A percentile compares a stretch with the other conserved stretches of the same genome.
Evolutionary conservation across 2,797 vertebrate species (phyloP).

Genomic region (Sebastes aleutianus): DNA sequence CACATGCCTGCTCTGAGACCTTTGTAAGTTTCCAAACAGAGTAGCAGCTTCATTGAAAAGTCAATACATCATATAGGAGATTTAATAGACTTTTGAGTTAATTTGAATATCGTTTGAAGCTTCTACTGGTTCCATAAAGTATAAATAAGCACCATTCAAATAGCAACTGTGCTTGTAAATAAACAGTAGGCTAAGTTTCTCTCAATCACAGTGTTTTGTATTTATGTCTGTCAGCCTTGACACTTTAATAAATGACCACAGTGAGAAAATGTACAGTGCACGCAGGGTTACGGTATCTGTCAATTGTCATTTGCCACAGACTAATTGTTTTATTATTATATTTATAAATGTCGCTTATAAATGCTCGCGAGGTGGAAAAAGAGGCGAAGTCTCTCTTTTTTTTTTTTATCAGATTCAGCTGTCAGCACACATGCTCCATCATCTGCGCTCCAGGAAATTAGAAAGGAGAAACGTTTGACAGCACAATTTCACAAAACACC

Average conservation of each 20-base stretch:
- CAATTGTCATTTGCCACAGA: constrained; percentile 64
- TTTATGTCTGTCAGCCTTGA: constrained; percentile 37
- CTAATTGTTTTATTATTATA: constrained; percentile 79
- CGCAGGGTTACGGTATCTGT: constrained; percentile 62
- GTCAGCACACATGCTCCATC: constrained; percentile 76
- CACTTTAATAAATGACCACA: constrained; percentile 62
- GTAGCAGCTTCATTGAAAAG: constrained; percentile 13
- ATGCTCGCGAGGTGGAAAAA: constrained; percentile 39
- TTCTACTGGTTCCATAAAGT: neutral
- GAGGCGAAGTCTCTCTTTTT: constrained; percentile 32
- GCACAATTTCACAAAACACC: constrained; percentile 83
- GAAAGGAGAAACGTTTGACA: constrained; percentile 82
- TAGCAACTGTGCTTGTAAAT: neutral
- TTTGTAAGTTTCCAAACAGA: constrained; percentile 27
- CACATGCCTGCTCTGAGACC: constrained; percentile 30
- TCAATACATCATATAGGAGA: constrained; percentile 5
- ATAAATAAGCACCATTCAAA: constrained; percentile 2
- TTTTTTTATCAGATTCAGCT: constrained; percentile 74
- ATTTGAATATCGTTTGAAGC: constrained; percentile 10
- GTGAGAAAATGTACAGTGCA: constrained; percentile 34
- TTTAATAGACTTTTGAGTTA: neutral
- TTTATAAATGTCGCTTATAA: constrained; percentile 65
- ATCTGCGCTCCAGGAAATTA: constrained; percentile 82
- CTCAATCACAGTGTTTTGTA: constrained; percentile 12
- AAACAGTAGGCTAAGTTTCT: constrained; percentile 4